Percentiles rank a stretch among this genome's conserved stretches.
Conservation (phyloP, 2,888 invertebrate genomes). For the Macrosiphum euphorbiae region DNA sequence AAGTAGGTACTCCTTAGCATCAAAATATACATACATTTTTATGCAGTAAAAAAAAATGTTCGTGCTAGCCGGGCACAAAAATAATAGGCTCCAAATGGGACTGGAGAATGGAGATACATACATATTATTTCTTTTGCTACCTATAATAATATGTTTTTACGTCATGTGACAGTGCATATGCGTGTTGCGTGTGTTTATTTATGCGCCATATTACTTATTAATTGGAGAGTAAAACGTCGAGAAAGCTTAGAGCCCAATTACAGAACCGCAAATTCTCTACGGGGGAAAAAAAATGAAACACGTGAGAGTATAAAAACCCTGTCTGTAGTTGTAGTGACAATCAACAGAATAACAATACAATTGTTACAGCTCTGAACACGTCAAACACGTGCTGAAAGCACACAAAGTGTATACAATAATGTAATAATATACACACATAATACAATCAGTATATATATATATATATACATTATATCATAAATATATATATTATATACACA, state of each 20-base stretch:
- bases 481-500: too few species aligned
- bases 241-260: neutral
- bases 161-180: neutral
- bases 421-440: neutral
- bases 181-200: neutral
- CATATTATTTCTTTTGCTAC: neutral
- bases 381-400: neutral
- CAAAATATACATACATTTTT: neutral
- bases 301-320: neutral
- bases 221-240: neutral
- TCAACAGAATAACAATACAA: neutral
- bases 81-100: too few species aligned
- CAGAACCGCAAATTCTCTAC: neutral
- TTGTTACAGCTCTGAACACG: neutral
- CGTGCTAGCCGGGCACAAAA: neutral
- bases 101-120: neutral
- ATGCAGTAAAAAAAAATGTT: neutral
- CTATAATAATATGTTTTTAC: neutral
- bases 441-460: neutral
- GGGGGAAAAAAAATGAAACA: neutral
- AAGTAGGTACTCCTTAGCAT: neutral
- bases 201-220: neutral
- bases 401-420: neutral
- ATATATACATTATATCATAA: too few species aligned
- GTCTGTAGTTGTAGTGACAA: neutral